Evolutionary conservation across 2,797 vertebrate genomes (phyloP).

Genomic region (Tangara arthus): DNA sequence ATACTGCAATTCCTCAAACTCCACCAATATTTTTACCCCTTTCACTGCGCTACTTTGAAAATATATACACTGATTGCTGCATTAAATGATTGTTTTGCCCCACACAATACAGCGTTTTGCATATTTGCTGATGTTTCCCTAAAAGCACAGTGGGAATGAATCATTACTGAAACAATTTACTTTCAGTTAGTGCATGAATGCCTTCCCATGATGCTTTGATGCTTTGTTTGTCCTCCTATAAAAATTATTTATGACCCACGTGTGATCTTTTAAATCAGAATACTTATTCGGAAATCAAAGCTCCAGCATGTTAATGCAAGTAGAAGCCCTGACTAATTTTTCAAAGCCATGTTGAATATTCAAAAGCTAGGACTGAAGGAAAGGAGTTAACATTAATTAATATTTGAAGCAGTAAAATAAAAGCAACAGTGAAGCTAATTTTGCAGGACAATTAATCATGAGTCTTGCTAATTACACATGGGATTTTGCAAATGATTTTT

Average conservation of each 20-base stretch:
- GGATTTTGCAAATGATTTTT: conserved; percentile 99
- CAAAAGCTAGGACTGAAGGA: conserved; percentile 89
- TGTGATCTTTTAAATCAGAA: conserved; percentile 86
- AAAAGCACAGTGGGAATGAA: conserved; percentile 78
- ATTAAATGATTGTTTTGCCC: conserved; percentile 64
- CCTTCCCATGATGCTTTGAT: conserved; percentile 81
- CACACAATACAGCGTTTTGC: conserved; percentile 69
- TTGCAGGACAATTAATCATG: conserved; percentile 99
- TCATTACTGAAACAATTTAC: conserved; percentile 86
- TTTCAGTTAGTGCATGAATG: conserved; percentile 82
- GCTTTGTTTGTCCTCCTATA: conserved; percentile 85
- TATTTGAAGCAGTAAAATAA: conserved; percentile 99
- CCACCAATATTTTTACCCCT: not conserved
- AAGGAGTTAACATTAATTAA: conserved; percentile 99
- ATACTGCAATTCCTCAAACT: not conserved
- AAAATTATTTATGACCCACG: conserved; percentile 84
- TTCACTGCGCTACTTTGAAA: conserved; percentile 50
- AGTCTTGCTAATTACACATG: conserved; percentile 98
- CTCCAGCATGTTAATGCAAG: conserved; percentile 82
- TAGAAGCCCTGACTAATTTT: conserved; percentile 86
- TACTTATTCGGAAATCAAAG: conserved; percentile 88
- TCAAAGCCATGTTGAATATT: conserved; percentile 96
- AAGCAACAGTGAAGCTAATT: conserved; percentile 99
- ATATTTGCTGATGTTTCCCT: conserved; percentile 78
- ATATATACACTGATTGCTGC: conserved; percentile 39